These are phyloP conservation scores for Trichopria drosophilae DNA, from an alignment of 2,888 invertebrate species.

Conservation along the genomic window DNA sequence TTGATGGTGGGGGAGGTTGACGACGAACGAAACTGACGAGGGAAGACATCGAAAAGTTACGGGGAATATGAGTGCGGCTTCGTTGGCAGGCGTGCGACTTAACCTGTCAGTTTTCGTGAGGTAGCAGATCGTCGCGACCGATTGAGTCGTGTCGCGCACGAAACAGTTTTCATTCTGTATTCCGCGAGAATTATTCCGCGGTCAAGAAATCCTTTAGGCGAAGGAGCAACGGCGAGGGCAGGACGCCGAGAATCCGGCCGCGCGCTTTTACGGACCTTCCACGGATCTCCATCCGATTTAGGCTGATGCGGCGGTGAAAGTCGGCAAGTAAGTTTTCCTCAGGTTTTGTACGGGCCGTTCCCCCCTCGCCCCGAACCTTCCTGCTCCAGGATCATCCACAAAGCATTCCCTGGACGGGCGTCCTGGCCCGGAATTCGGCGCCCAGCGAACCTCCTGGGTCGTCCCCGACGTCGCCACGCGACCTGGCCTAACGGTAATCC, in stretches of 20 bases:
- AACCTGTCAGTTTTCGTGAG: constrained; percentile 30
- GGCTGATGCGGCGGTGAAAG: constrained; percentile 53
- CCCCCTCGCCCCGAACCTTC: too few species aligned
- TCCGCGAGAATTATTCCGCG: background rate
- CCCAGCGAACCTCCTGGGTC: too few species aligned
- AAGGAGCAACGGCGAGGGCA: constrained; percentile 2
- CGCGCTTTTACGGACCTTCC: constrained; percentile 26
- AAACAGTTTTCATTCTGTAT: background rate
- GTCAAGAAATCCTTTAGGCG: too few species aligned
- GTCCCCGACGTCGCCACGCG: constrained; percentile 16
- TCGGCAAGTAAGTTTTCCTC: constrained; percentile 45
- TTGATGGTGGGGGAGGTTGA: too few species aligned
- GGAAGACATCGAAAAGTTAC: too few species aligned
- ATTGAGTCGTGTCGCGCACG: background rate
- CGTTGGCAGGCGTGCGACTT: constrained; percentile 35
- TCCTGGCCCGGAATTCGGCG: too few species aligned
- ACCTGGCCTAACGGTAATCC: constrained; percentile 37
- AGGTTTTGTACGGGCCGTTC: too few species aligned
- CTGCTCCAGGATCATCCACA: too few species aligned
- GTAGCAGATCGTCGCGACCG: constrained; percentile 6
- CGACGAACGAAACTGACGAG: too few species aligned
- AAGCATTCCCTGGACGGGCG: too few species aligned
- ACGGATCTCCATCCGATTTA: constrained; percentile 35
- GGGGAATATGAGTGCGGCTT: constrained; percentile 24
- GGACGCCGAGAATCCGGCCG: constrained; percentile 3